Evolutionary conservation across 2,888 invertebrate species (phyloP).

Genomic region (Copidosoma aretas): DNA sequence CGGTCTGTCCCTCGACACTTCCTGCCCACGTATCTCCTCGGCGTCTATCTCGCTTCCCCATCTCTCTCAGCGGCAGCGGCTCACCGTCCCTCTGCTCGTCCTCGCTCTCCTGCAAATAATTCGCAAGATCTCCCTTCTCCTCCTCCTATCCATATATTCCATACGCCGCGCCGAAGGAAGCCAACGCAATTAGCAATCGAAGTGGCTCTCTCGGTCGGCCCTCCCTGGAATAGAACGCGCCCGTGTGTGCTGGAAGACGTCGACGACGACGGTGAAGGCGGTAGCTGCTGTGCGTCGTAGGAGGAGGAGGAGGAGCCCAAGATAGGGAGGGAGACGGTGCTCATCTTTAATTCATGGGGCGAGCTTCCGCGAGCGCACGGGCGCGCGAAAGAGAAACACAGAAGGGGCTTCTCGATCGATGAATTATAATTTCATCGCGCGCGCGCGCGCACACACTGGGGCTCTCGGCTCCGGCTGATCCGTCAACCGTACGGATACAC

Average conservation of each 20-base stretch:
- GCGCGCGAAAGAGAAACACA: slow-evolving; percentile 43
- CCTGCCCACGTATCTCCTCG: slow-evolving; percentile 33
- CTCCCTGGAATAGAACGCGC: slow-evolving; percentile 29
- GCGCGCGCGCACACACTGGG: slow-evolving; percentile 6
- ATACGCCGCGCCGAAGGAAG: slow-evolving; percentile 43
- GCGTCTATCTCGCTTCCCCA: slow-evolving; percentile 23
- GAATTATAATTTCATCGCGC: slow-evolving; percentile 60
- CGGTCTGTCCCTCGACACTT: slow-evolving; percentile 33
- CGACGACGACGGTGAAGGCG: not conserved
- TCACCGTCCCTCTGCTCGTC: slow-evolving; percentile 22
- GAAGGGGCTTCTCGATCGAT: slow-evolving; percentile 50
- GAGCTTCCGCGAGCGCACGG: slow-evolving; percentile 55
- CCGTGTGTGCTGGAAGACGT: not conserved
- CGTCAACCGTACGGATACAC: slow-evolving; percentile 20
- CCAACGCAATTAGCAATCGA: slow-evolving; percentile 57
- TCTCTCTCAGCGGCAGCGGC: slow-evolving; percentile 25
- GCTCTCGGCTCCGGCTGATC: slow-evolving; percentile 22
- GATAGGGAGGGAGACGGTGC: too few species aligned
- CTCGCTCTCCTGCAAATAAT: slow-evolving; percentile 10
- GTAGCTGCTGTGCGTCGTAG: too few species aligned
- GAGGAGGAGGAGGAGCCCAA: too few species aligned
- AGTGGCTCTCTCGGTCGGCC: slow-evolving; percentile 51
- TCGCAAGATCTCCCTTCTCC: slow-evolving; percentile 17
- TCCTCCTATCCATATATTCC: slow-evolving; percentile 16
- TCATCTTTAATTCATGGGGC: slow-evolving; percentile 62